Percentiles rank a stretch among this genome's conserved stretches.
Evolutionary conservation across 2,113 vertebrate species (phyloP).

Genomic region (Neolamprologus tretocephalus): DNA sequence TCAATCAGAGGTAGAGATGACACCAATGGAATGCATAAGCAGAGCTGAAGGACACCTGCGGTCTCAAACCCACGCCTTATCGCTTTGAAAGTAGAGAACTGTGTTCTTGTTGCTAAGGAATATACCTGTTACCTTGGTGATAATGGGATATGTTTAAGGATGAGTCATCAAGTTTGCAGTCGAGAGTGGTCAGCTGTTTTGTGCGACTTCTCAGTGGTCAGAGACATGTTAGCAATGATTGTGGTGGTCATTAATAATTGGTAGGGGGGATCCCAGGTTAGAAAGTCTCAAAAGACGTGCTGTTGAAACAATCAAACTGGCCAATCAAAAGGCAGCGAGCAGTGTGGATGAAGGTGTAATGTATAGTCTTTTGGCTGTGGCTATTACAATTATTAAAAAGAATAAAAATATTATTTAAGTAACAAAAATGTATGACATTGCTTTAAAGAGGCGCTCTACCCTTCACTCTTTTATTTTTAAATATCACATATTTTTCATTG

Average conservation of each 20-base stretch:
- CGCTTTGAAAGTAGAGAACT: conserved; percentile 13
- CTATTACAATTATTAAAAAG: not conserved
- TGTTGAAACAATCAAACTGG: not conserved
- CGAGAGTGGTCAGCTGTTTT: not conserved
- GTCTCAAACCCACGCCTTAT: conserved; percentile 39
- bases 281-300: not conserved
- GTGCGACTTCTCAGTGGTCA: not conserved
- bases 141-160: conserved; percentile 26
- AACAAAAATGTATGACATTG: not conserved
- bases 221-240: not conserved
- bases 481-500: not conserved
- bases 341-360: not conserved
- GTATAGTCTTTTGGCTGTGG: not conserved
- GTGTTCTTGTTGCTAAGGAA: conserved; percentile 61
- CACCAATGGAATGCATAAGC: not conserved
- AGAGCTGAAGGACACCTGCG: conserved; percentile 36
- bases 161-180: conserved; percentile 54
- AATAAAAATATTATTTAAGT: not conserved
- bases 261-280: not conserved
- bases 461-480: not conserved
- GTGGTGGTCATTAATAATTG: not conserved
- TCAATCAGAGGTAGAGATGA: conserved; percentile 34
- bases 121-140: conserved; percentile 65
- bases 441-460: not conserved
- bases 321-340: not conserved